Conservation (phyloP, 2,113 vertebrate genomes). For the Heterochromis multidens region DNA sequence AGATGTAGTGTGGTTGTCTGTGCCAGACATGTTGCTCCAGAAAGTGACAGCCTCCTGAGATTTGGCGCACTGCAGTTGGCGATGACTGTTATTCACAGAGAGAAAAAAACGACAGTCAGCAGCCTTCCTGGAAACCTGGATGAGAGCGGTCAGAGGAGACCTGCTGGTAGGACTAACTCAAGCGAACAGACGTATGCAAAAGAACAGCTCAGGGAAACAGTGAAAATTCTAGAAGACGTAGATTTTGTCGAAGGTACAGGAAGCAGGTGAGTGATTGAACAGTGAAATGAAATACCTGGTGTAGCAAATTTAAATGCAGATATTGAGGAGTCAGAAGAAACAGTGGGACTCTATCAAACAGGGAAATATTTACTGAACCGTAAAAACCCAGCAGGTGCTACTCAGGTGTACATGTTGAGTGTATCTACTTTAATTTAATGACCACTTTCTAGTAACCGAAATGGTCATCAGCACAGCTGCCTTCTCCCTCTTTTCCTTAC, state of each 20-base stretch:
- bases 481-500: background rate
- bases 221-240: background rate
- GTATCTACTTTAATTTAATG: background rate
- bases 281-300: background rate
- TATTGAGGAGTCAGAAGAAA: background rate
- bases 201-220: background rate
- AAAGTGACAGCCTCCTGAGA: constrained; percentile 45
- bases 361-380: background rate
- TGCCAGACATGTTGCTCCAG: constrained; percentile 39
- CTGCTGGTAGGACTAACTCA: background rate
- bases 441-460: background rate
- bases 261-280: constrained; percentile 3
- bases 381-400: background rate
- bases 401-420: background rate
- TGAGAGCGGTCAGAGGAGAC: constrained; percentile 11
- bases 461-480: background rate
- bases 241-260: background rate
- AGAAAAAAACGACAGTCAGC: constrained; percentile 5
- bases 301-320: background rate
- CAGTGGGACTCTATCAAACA: background rate
- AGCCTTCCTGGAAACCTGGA: constrained; percentile 4
- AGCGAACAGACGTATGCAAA: background rate
- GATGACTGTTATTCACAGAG: constrained; percentile 14
- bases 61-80: constrained; percentile 18
- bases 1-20: constrained; percentile 30